phyloP scores from a whole-genome alignment of 1,140 invertebrate species.

The Vanessa tameamea region DNA sequence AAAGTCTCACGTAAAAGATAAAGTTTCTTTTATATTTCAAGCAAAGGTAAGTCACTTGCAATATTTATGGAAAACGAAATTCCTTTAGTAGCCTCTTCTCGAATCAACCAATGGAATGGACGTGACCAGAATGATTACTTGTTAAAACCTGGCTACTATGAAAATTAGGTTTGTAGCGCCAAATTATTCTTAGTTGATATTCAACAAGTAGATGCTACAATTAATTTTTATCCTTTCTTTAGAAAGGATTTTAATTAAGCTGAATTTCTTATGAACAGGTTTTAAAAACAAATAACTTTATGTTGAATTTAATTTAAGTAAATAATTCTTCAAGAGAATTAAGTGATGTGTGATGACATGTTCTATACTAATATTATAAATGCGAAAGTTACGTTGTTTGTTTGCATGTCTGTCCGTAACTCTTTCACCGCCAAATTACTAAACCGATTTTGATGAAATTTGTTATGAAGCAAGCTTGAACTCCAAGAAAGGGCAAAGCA shows the following conservation, averaged over 20 bases:
- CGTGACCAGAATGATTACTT: conserved; percentile 28
- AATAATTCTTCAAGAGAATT: no score
- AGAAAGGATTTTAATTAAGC: conserved; percentile 20
- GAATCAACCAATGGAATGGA: conserved; percentile 26
- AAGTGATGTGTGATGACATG: no score
- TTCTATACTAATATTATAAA: no score
- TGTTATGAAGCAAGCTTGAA: no score
- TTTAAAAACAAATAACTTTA: conserved; percentile 1
- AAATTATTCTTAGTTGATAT: conserved; percentile 38
- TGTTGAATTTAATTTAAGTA: background rate
- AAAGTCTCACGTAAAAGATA: background rate
- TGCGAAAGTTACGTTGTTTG: no score
- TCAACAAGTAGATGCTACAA: conserved; percentile 19
- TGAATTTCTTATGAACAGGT: background rate
- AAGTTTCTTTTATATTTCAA: conserved; percentile 4
- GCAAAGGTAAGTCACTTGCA: conserved; percentile 8
- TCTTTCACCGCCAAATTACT: no score
- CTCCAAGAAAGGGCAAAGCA: no score
- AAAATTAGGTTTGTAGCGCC: conserved; percentile 32
- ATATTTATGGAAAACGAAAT: conserved; percentile 14
- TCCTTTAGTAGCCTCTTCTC: conserved; percentile 25
- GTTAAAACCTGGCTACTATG: conserved; percentile 16
- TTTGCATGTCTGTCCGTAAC: no score
- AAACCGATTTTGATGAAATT: no score
- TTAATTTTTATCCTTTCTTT: conserved; percentile 26